Evolutionary conservation across 1,140 invertebrate genomes (phyloP).

Genomic region (Drosophila triauraria): DNA sequence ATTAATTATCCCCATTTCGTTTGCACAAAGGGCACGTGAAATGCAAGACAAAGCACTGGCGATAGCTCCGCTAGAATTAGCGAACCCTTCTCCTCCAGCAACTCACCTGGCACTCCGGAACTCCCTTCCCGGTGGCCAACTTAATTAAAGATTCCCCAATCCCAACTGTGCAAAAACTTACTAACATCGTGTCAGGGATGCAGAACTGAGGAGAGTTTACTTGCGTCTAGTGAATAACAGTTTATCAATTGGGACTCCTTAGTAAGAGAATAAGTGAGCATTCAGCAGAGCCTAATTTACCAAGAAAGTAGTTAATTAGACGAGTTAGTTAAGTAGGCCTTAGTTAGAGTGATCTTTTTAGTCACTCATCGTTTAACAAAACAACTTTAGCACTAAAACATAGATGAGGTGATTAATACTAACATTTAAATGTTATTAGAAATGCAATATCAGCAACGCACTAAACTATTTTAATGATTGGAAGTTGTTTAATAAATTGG

Average conservation of each 20-base stretch:
- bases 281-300: not conserved
- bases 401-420: no score
- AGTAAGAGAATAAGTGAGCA: not conserved
- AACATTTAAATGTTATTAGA: no score
- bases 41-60: conserved; percentile 59
- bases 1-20: conserved; percentile 75
- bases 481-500: no score
- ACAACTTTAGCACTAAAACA: no score
- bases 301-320: not conserved
- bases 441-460: no score
- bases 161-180: not conserved
- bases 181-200: not conserved
- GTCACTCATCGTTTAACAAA: no score
- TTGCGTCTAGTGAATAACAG: not conserved
- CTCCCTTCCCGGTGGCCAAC: conserved; percentile 22
- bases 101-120: conserved; percentile 29
- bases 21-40: conserved; percentile 54
- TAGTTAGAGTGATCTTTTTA: no score
- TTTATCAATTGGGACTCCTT: not conserved
- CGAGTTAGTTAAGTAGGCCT: not conserved
- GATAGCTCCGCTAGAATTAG: conserved; percentile 58
- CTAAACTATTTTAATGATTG: no score
- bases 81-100: conserved; percentile 1
- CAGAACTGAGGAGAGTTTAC: not conserved
- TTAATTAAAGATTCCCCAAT: conserved; percentile 65